Base-by-base conservation (phyloP, 2,888 invertebrate species). In the Zaprionus lineosus region DNA sequence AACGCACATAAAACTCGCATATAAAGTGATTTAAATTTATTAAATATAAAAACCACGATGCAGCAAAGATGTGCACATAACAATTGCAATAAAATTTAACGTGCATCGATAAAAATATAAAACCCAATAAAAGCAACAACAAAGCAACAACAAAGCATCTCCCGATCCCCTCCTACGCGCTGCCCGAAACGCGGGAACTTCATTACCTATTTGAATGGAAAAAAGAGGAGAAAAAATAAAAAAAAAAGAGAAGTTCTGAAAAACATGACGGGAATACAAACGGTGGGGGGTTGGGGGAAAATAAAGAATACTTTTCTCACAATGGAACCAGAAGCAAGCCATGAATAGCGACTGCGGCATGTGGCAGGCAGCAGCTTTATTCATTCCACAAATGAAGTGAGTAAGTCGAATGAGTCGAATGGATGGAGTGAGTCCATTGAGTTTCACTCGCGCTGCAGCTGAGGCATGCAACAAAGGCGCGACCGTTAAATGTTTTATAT, bases 11-110 rank as follows among this genome's bases (percentile, higher is more conserved):
- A 79, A 79, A 79, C 86, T 79, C 79, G 46, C 77, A 79, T 85
- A 85, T 85, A 79, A 85, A 79, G 79, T 79, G 84, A 79, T 79
- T 79, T 79, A 79, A 79, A 79, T 85, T 79, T 79, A 79, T 79
- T 79, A 85, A 79, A 85, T 84, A 79, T 76, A 84, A 82, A 56
- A 51, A 50, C 12, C 46, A 36, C 36, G 74, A 46, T 60, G 64
- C 74, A 58, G 39, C 69, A 77, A 77, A 82, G 83, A 84, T 83
- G 78, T 63, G 79, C 79, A 60, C 84, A 83, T 81, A 81, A 85
- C 81, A 81, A 84, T 85, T 72, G 86, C 84, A 81, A 85, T 85
- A 79, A 81, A 81, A 76, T 81, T 81, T 85, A 85, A 81, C 79
- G 79, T 68, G 66, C 79, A 85, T 79, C 79, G 85, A 79, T 79